Evolutionary conservation across 2,888 invertebrate genomes (phyloP).

Genomic region (Muscina levida): DNA sequence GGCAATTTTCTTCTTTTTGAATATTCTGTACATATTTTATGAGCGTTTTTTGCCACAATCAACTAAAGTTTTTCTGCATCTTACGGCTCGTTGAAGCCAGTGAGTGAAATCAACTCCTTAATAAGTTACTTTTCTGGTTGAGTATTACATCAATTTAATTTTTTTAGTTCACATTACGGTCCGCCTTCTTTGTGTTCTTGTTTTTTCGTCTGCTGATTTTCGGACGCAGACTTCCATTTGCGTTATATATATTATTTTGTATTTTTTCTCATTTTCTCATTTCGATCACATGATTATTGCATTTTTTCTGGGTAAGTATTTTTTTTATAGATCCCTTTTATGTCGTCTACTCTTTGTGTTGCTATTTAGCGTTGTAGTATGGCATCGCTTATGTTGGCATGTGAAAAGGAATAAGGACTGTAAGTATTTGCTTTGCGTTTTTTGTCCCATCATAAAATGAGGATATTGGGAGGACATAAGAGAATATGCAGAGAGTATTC

Average conservation of each 20-base stretch:
- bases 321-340: slow-evolving; percentile 10
- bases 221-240: slow-evolving; percentile 52
- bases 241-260: slow-evolving; percentile 36
- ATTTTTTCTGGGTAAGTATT: slow-evolving; percentile 19
- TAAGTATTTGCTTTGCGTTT: slow-evolving; percentile 7
- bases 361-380: slow-evolving; percentile 9
- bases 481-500: background rate
- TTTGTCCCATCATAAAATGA: background rate
- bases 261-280: background rate
- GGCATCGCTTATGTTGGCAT: background rate
- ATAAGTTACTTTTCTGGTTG: too few species aligned
- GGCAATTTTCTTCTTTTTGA: slow-evolving; percentile 11
- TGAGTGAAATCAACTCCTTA: background rate
- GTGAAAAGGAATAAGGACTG: background rate
- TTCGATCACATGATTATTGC: slow-evolving; percentile 17
- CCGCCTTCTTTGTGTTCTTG: slow-evolving; percentile 8
- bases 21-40: slow-evolving; percentile 11
- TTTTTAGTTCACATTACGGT: background rate
- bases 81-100: slow-evolving; percentile 23
- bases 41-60: slow-evolving; percentile 34
- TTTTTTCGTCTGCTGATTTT: slow-evolving; percentile 23
- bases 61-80: slow-evolving; percentile 59
- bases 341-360: background rate
- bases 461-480: slow-evolving; percentile 21
- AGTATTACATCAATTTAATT: too few species aligned